Base-by-base conservation (phyloP, 2,888 invertebrate genomes). In the Plebejus anna region DNA sequence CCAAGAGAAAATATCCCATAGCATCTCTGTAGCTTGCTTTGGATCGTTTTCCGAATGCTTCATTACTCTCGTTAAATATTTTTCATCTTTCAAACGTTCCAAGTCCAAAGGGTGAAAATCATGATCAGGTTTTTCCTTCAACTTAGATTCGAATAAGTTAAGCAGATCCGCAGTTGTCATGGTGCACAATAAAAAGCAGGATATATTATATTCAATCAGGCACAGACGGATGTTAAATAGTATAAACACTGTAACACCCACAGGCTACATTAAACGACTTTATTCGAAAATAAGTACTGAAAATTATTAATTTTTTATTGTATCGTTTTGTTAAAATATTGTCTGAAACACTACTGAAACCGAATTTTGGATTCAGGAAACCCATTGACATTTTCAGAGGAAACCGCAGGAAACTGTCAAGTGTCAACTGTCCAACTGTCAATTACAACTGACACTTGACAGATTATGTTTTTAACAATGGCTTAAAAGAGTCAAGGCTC, bases 1-100 rank as follows among this genome's bases (percentile, higher is more conserved):
- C 97, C 98, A 98, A 80, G 94, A 94, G 81, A 97, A 95, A 22
- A 96, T 95, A 1, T 96, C 96, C 95, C 96, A 96, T 11, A 98
- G 89, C 95, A 97, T 96, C 73, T 95, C 94, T 7, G 96, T 87
- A 0, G 97, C 94, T 32, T 79, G 79, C 78, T 96, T 95, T 79
- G 96, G 87, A 82, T 97, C 95, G 77, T 94, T 90, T 77, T 97
- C 96, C 80, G 95, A 92, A 86, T 97, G 97, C 81, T 96, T 94
- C 57, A 98, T 88, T 84, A 97, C 97, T 76, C 96, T 90, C 81
- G 90, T 90, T 51, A 97, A 84, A 95, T 97, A 97, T 61, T 94
- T 90, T 84, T 97, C 96, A 76, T 93, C 95, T 83, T 95, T 95
- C n/a, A 96, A 89, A 79, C 96, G 94, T 75, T 95, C 94, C 57